Conservation (phyloP, 2,113 vertebrate genomes). For the Eretmochelys imbricata region DNA sequence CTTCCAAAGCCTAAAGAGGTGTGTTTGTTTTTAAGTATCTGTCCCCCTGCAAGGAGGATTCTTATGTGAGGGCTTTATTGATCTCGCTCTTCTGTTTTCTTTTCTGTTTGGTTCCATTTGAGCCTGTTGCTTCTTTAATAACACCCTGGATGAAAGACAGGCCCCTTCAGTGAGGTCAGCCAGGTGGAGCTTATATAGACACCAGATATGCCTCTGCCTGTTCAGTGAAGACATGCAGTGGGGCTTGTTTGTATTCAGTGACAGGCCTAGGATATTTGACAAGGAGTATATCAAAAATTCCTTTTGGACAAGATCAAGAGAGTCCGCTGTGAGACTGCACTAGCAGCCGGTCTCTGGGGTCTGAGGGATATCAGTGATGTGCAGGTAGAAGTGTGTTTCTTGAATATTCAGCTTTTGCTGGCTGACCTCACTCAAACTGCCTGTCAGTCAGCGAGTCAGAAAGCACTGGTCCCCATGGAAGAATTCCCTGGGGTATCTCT, state of each 20-base stretch:
- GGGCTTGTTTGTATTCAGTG: background rate
- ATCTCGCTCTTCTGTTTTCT: background rate
- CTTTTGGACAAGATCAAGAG: background rate
- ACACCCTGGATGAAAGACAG: fast-evolving
- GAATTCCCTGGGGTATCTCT: background rate
- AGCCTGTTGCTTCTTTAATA: background rate
- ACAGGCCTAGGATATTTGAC: background rate
- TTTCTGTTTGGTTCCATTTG: fast-evolving
- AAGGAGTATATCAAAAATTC: background rate
- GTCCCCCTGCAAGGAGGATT: background rate
- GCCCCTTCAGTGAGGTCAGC: fast-evolving
- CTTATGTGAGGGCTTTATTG: background rate
- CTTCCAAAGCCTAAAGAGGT: background rate
- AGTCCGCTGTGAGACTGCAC: fast-evolving
- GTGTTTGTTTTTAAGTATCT: background rate
- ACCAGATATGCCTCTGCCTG: fast-evolving
- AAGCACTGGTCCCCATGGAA: background rate
- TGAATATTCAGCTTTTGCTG: fast-evolving
- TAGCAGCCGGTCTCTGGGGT: fast-evolving
- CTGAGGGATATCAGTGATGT: fast-evolving
- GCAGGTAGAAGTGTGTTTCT: fast-evolving
- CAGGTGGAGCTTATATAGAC: background rate
- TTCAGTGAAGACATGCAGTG: background rate
- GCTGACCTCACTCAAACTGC: background rate
- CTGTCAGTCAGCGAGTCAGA: background rate